Evolutionary conservation across 2,113 vertebrate genomes (phyloP), one percentile per base, ranked within the genome.

Genomic region (Serilophus lunatus): DNA sequence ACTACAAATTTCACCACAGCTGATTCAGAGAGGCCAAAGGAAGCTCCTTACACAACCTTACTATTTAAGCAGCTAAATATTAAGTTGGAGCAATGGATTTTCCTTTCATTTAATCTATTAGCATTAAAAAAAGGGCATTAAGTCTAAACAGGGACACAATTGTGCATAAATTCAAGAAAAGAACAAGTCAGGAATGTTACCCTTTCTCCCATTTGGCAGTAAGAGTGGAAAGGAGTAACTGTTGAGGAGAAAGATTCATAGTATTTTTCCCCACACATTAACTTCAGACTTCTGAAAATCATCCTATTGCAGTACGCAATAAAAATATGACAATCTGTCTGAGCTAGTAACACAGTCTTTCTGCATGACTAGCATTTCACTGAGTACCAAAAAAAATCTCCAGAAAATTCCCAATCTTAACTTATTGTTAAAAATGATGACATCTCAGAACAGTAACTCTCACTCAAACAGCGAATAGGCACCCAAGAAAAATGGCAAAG

Each of bases 311-410:
- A 60, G 14, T 68, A 72, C 29, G 42, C 49, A 95, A 90, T 53
- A 95, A 96, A 94, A 96, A 92, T 47, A 23, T 47, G 60, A 92
- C 50, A 74, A 64, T 56, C 31, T 83, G 28, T 81, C 63, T 92
- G 36, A 87, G 36, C 42, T 72, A 80, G 38, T 68, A 70, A 77
- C 20, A 86, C 51, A 63, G 61, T 75, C 8, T 66, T 71, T 53
- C 76, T 75, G 24, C 47, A 83, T 31, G 29, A 92, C 38, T 45
- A 74, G 4, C 36, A 96, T 77, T 56, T 68, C 60, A 88, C 36
- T 71, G 64, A 91, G 93, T 38, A 72, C n/a, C 23, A 92, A 36
- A n/a, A 70, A 94, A 65, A 66, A 70, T 66, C 80, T 25, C 42
- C 57, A 95, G 22, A 90, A 82, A 85, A 77, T 40, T 71, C 54